Base-by-base conservation (phyloP, 2,888 invertebrate species). In the Serripes groenlandicus region DNA sequence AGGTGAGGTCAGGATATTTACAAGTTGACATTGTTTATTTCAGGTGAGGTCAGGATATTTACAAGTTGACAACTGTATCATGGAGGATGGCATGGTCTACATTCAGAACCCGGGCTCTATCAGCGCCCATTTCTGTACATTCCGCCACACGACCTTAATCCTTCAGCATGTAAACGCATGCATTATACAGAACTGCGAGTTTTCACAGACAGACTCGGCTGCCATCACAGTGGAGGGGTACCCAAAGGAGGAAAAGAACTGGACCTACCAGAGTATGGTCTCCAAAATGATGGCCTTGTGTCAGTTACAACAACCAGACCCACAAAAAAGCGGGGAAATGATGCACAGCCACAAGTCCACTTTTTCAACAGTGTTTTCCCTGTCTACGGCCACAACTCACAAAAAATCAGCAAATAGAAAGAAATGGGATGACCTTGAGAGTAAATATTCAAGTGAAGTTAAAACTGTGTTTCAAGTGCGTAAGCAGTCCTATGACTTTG, bases 1-100 rank as follows among this genome's bases (percentile, higher is more conserved):
- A 93, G 93, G 90, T 93, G 4, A 79, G 89, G 34, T 85, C 87
- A 49, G 93, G 93, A 0, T 92, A 92, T 15, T 42, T 15, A 42
- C 7, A 42, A 42, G 42, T 42, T 42, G 42, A 42, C 7, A 42
- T 42, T 42, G n/a, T n/a, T n/a, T 71, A n/a, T 28, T 80, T 87
- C 81, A 93, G 93, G 90, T 93, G 4, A 79, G 89, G 34, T 85
- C 87, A 49, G 93, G 93, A 0, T 92, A 92, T 79, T 78, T 93
- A 26, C 93, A 93, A 81, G 88, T 93, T 23, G 93, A 93, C 82
- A 92, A 92, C 86, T 93, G 93, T 79, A 91, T 92, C 23, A 69
- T 93, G 64, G 93, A 92, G 76, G 93, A 91, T 79, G 93, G 93
- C 3, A 91, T 92, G 90, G 88, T 93, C 35, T 90, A 91, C 68